A percentile compares a stretch with the other conserved stretches of the same genome.
These are phyloP conservation scores for Anniella stebbinsi DNA, from an alignment of 2,797 vertebrate species.

Conservation along the genomic window DNA sequence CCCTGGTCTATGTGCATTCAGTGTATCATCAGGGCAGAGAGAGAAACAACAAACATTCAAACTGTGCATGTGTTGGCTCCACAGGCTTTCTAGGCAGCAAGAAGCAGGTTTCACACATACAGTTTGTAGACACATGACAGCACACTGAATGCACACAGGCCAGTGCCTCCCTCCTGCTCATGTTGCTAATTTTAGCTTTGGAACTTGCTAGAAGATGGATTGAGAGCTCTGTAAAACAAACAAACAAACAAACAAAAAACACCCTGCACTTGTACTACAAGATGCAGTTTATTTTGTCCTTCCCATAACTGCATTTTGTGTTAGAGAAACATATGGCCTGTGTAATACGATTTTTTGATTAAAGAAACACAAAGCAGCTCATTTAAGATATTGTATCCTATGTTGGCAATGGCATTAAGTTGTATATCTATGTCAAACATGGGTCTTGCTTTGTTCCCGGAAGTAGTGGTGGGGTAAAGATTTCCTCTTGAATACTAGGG, in stretches of 20 bases:
- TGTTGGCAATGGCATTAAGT: too few species aligned
- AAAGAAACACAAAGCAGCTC: neutral
- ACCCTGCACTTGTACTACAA: too few species aligned
- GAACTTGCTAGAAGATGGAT: neutral
- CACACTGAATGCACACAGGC: neutral
- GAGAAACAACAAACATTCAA: neutral
- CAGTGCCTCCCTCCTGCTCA: neutral
- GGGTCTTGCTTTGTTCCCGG: neutral
- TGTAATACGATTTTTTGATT: too few species aligned
- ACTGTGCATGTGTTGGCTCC: neutral
- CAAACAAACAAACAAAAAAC: neutral
- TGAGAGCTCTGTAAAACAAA: neutral
- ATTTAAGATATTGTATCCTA: neutral
- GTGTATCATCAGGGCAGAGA: neutral
- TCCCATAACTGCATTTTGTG: too few species aligned
- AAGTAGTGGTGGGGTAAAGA: too few species aligned
- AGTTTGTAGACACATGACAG: neutral
- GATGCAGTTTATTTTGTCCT: too few species aligned
- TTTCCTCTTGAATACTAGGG: neutral
- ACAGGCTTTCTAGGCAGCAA: neutral
- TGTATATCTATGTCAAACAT: neutral
- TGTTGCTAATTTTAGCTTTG: neutral
- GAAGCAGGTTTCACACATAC: neutral
- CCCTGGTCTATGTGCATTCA: neutral
- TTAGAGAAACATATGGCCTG: too few species aligned